Percentiles rank a stretch among this genome's conserved stretches.
Conservation (phyloP, 2,888 invertebrate species). For the Diarsia dahlii region DNA sequence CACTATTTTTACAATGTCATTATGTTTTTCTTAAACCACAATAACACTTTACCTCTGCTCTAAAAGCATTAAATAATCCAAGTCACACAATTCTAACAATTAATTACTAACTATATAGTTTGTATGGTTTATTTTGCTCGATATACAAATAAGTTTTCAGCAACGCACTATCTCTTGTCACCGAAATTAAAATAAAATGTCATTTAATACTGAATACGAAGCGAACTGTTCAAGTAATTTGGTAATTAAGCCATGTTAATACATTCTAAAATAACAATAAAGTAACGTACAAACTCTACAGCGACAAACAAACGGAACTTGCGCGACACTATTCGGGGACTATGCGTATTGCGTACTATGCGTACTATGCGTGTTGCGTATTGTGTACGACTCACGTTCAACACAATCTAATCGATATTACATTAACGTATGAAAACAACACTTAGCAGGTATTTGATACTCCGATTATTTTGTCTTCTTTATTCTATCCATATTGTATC, state of each 20-base stretch:
- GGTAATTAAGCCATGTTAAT: slow-evolving; percentile 87
- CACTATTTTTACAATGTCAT: slow-evolving; percentile 91
- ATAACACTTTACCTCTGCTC: slow-evolving; percentile 90
- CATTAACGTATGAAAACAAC: slow-evolving; percentile 87
- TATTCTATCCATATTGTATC: slow-evolving; percentile 89
- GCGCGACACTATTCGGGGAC: slow-evolving; percentile 87
- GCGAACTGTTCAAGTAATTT: slow-evolving; percentile 87
- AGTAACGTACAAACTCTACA: slow-evolving; percentile 79
- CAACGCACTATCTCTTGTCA: slow-evolving; percentile 80
- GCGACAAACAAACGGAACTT: slow-evolving; percentile 81
- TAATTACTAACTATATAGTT: slow-evolving; percentile 90
- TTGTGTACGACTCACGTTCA: slow-evolving; percentile 72
- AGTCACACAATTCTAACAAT: slow-evolving; percentile 91
- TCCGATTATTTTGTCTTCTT: slow-evolving; percentile 87
- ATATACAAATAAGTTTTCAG: slow-evolving; percentile 89
- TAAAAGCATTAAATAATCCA: slow-evolving; percentile 90
- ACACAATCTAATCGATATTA: slow-evolving; percentile 81
- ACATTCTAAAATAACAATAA: slow-evolving; percentile 83
- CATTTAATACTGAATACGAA: slow-evolving; percentile 89
- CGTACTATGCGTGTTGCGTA: slow-evolving; percentile 4
- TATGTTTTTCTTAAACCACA: slow-evolving; percentile 90
- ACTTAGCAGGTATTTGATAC: slow-evolving; percentile 89
- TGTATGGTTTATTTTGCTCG: slow-evolving; percentile 89
- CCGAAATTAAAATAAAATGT: slow-evolving; percentile 82
- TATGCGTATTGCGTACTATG: slow-evolving; percentile 68